These are phyloP conservation scores for Pammene aurita DNA, from an alignment of 2,888 invertebrate species.

Conservation along the genomic window DNA sequence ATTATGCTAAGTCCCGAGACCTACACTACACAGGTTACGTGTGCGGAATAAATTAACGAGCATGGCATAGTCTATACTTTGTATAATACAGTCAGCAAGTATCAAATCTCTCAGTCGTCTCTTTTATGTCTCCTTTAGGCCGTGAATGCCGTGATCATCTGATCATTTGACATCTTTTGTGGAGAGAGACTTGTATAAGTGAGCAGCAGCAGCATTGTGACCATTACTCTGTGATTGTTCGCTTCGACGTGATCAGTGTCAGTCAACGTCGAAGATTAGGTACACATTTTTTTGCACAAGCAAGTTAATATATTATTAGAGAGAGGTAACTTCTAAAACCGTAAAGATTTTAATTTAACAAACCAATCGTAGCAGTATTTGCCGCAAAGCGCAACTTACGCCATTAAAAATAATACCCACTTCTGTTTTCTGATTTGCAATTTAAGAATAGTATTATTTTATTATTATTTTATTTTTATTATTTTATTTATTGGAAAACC, in stretches of 20 bases:
- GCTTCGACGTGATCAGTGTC: no score
- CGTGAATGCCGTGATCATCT: neutral
- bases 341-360: neutral
- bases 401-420: slow-evolving; percentile 30
- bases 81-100: neutral
- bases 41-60: slow-evolving; percentile 26
- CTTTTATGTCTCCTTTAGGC: neutral
- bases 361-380: slow-evolving; percentile 6
- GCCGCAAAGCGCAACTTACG: slow-evolving; percentile 26
- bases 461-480: no score
- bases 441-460: slow-evolving; percentile 38
- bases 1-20: slow-evolving; percentile 31
- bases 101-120: neutral
- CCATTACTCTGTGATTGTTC: no score
- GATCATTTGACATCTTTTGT: neutral
- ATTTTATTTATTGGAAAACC: no score
- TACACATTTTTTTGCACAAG: no score
- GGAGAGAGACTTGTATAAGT: no score
- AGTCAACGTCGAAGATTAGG: no score
- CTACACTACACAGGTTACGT: slow-evolving; percentile 19
- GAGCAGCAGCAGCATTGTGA: no score
- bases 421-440: slow-evolving; percentile 23
- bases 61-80: slow-evolving; percentile 13
- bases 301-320: no score
- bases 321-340: no score